These are phyloP conservation scores for Pygmarrhopalites habei DNA, from an alignment of 1,140 invertebrate species.

Conservation along the genomic window DNA sequence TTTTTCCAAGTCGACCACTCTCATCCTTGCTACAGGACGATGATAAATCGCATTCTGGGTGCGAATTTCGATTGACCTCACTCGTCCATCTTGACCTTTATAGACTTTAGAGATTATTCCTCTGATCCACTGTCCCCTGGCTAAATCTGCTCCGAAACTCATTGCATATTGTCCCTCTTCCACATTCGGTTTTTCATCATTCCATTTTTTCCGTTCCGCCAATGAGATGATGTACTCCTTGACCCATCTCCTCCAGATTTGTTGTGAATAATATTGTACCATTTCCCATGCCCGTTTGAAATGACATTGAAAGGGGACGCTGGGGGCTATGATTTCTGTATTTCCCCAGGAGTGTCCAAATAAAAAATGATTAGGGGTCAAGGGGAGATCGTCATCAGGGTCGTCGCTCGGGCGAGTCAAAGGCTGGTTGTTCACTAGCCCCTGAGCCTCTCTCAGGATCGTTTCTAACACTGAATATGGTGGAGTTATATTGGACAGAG, in stretches of 20 bases:
- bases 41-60: conserved; percentile 10
- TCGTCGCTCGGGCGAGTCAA: conserved; percentile 36
- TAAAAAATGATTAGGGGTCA: conserved; percentile 39
- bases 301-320: not conserved
- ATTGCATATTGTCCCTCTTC: conserved; percentile 20
- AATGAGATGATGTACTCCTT: conserved; percentile 11
- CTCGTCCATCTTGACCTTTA: conserved; percentile 16
- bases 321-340: not conserved
- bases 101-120: not conserved
- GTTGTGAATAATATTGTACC: conserved; percentile 1
- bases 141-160: conserved; percentile 6
- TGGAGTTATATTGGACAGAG: not conserved
- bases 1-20: conserved; percentile 10
- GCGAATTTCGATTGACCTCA: conserved; percentile 16
- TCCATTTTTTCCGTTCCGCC: conserved; percentile 9
- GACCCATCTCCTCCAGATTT: conserved; percentile 18
- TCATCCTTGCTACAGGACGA: conserved; percentile 17
- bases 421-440: conserved; percentile 40
- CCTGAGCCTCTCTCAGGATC: conserved; percentile 32
- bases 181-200: too few relatives aligned
- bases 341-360: not conserved
- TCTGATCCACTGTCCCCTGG: conserved; percentile 12
- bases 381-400: conserved; percentile 39
- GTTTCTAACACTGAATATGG: conserved; percentile 13
- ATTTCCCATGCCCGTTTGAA: not conserved